These are phyloP conservation scores for Harpegnathos saltator DNA, from an alignment of 1,140 invertebrate genomes.

Conservation along the genomic window DNA sequence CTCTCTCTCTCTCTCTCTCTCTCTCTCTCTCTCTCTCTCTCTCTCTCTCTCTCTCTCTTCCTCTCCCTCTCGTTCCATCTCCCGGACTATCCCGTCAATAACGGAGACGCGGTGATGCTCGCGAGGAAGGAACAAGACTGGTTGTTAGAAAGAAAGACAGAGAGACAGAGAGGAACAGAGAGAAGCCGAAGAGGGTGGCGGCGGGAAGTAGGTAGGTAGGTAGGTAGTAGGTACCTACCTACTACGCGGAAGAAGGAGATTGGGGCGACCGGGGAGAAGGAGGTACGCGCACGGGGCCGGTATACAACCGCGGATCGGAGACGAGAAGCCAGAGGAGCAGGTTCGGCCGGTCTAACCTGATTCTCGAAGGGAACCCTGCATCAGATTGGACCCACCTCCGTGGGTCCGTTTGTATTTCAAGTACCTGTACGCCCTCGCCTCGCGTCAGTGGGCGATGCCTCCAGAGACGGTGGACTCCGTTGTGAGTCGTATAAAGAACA, in stretches of 20 bases:
- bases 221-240: slow-evolving; percentile 80
- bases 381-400: slow-evolving; percentile 84
- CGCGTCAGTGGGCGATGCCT: slow-evolving; percentile 76
- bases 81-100: slow-evolving; percentile 37
- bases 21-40: slow-evolving; percentile 20
- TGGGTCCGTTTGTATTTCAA: slow-evolving; percentile 85
- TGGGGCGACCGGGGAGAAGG: slow-evolving; percentile 77
- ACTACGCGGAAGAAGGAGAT: slow-evolving; percentile 83
- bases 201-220: slow-evolving; percentile 78
- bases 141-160: slow-evolving; percentile 30
- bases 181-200: slow-evolving; percentile 75
- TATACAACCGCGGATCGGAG: slow-evolving; percentile 79
- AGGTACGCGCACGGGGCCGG: slow-evolving; percentile 76
- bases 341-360: slow-evolving; percentile 87
- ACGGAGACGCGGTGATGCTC: slow-evolving; percentile 47
- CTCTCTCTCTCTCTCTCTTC: background rate
- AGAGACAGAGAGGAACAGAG: slow-evolving; percentile 24
- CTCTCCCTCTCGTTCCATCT: slow-evolving; percentile 32
- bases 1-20: background rate
- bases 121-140: slow-evolving; percentile 37
- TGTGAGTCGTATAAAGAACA: slow-evolving; percentile 63
- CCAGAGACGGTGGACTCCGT: slow-evolving; percentile 72
- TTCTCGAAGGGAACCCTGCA: slow-evolving; percentile 84
- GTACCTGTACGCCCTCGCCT: slow-evolving; percentile 83
- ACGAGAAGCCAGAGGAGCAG: slow-evolving; percentile 83